Conservation (phyloP, 2,113 vertebrate species). For the Bucco capensis region DNA sequence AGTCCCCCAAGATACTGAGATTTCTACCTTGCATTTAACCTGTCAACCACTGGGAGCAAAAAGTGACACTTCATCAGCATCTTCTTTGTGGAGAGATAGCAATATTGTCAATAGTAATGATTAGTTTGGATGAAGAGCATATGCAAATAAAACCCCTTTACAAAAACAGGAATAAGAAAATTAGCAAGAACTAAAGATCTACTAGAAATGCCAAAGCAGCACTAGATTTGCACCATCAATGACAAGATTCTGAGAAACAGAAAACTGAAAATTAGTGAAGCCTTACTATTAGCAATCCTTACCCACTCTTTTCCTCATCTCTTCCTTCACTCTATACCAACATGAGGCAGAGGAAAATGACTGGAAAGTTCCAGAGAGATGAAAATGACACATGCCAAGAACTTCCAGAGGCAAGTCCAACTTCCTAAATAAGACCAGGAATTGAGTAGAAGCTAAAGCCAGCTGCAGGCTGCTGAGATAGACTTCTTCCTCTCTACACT, state of each 20-base stretch:
- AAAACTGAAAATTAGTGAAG: background rate
- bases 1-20: background rate
- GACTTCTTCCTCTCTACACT: background rate
- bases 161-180: background rate
- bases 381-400: background rate
- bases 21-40: background rate
- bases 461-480: background rate
- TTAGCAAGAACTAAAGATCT: background rate
- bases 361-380: background rate
- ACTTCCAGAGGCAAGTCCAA: slow-evolving; percentile 30
- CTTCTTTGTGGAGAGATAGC: background rate
- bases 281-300: background rate
- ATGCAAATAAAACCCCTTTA: background rate
- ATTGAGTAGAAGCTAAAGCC: background rate
- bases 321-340: background rate
- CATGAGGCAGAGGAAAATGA: background rate
- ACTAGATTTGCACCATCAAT: background rate
- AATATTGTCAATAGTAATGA: background rate
- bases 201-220: background rate
- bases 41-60: background rate
- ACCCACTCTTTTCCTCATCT: background rate
- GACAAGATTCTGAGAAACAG: background rate
- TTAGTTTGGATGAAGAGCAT: background rate
- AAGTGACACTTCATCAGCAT: background rate
- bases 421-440: background rate